Evolutionary conservation across 2,888 invertebrate genomes (phyloP).

Genomic region (Psococerastis gibbosa): DNA sequence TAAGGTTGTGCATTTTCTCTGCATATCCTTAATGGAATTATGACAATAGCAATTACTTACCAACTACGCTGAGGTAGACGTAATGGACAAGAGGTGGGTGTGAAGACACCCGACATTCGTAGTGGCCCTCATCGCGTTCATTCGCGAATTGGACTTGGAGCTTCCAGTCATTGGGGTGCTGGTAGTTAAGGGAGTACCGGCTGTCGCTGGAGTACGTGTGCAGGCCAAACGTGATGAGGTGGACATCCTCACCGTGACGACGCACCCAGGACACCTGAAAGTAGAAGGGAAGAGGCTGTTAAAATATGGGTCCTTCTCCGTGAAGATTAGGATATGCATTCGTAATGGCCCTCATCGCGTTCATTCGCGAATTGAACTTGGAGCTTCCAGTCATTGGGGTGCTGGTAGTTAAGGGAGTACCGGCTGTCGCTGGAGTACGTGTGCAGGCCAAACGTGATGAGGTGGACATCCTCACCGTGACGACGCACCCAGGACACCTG

Average conservation of each 20-base stretch:
- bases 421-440: conserved; percentile 33
- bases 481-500: conserved; percentile 49
- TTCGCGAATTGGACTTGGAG: conserved; percentile 51
- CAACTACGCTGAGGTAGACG: conserved; percentile 49
- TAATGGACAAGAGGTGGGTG: conserved; percentile 53
- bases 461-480: conserved; percentile 42
- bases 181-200: conserved; percentile 46
- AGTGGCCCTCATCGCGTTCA: conserved; percentile 55
- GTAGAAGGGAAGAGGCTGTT: conserved; percentile 51
- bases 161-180: conserved; percentile 59
- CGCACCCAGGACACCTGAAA: conserved; percentile 46
- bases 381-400: conserved; percentile 59
- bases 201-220: conserved; percentile 30
- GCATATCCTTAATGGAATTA: no score
- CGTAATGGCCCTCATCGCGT: conserved; percentile 57
- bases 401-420: conserved; percentile 46
- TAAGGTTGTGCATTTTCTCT: no score
- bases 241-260: conserved; percentile 42
- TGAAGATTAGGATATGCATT: no score
- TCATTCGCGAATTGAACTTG: conserved; percentile 52
- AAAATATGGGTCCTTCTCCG: no score
- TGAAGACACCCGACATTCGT: conserved; percentile 63
- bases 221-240: conserved; percentile 47
- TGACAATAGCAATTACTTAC: no score
- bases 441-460: conserved; percentile 45